Conservation (phyloP, 2,888 invertebrate genomes). For the Lasioglossum figueresi region DNA sequence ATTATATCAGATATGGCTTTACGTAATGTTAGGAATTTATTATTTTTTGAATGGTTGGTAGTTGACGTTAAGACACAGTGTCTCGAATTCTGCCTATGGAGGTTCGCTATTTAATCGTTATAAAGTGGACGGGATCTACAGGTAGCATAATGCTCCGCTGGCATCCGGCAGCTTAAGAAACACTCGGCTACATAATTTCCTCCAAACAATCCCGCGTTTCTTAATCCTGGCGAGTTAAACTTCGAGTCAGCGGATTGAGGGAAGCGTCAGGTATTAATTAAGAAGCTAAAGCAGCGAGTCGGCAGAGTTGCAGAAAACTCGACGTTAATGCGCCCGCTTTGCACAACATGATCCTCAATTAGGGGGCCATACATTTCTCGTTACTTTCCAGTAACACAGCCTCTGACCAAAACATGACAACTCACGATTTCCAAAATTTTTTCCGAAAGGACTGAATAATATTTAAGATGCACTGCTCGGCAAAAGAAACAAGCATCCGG, state of each 20-base stretch:
- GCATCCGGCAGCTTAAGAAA: background rate
- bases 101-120: background rate
- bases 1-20: no score
- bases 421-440: no score
- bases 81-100: background rate
- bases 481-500: no score
- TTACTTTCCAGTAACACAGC: background rate
- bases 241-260: background rate
- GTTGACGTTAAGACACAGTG: background rate
- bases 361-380: background rate
- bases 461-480: no score
- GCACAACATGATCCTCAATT: conserved; percentile 16
- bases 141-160: background rate
- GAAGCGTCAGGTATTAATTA: conserved; percentile 28
- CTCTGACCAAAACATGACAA: no score
- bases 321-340: background rate
- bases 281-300: background rate
- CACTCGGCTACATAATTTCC: background rate
- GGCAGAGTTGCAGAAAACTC: background rate
- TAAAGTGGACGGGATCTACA: background rate
- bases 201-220: background rate
- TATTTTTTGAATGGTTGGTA: background rate
- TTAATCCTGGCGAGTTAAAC: conserved; percentile 9
- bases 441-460: no score
- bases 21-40: no score